Conservation (phyloP, 2,797 vertebrate species). For the Catostomus latipinnis region DNA sequence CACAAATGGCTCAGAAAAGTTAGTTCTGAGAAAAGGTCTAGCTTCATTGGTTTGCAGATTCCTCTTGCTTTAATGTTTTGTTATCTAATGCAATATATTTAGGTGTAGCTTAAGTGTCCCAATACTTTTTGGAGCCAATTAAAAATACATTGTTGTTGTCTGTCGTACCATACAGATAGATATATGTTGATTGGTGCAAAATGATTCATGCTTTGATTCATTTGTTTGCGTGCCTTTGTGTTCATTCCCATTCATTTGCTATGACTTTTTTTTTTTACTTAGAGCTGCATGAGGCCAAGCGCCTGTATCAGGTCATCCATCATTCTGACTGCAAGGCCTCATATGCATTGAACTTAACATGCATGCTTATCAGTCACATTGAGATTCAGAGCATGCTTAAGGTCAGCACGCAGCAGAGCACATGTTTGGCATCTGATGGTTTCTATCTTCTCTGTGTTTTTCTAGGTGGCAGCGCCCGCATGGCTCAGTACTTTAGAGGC, state of each 20-base stretch:
- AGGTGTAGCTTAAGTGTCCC: no score
- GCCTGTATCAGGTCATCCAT: constrained; percentile 65
- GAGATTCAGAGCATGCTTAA: constrained; percentile 63
- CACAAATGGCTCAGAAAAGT: no score
- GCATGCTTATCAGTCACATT: constrained; percentile 82
- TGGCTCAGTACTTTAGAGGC: constrained; percentile 95
- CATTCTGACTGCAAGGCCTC: constrained; percentile 49
- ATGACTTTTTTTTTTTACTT: constrained; percentile 38
- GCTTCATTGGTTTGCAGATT: no score
- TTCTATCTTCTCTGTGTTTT: constrained; percentile 21
- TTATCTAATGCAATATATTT: no score
- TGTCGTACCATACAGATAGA: neutral
- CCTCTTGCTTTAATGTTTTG: no score
- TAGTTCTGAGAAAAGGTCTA: no score
- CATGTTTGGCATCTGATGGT: constrained; percentile 10
- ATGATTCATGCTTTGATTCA: neutral
- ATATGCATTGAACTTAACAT: constrained; percentile 79
- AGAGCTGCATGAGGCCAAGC: constrained; percentile 69
- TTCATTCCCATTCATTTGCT: constrained; percentile 42
- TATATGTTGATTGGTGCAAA: neutral
- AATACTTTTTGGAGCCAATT: neutral
- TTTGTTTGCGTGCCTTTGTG: constrained; percentile 29
- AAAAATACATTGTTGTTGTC: neutral
- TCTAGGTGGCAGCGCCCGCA: constrained; percentile 87
- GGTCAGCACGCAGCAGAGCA: constrained; percentile 48